Base-by-base conservation (phyloP, 2,888 invertebrate species). In the Diarsia rubi region DNA sequence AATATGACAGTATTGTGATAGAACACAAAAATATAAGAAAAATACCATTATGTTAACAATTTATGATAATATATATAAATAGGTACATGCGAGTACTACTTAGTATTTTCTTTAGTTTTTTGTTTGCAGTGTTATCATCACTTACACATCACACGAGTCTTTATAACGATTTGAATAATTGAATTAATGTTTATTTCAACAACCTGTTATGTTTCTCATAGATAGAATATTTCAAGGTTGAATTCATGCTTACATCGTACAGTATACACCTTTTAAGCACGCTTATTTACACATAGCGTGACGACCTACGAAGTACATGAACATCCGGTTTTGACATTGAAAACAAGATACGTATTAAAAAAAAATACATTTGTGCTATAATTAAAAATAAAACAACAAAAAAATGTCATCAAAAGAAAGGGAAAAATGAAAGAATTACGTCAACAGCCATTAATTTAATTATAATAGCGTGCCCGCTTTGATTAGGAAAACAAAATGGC, bases 391-490 rank as follows among this genome's bases (percentile, higher is more conserved):
- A 24, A 54, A 69, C 52, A 21, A 63, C n/a, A 21, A 63, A 66
- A 73, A 59, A 52, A n/a, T 21, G 19, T 3, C 44, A 57, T 44
- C 12, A 21, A 60, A 42, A 24, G 16, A 60, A 54, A 57, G 24
- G n/a, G 16, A 52, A 68, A 62, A 69, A 69, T 72, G 19, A 69
- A 79, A 66, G n/a, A 44, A 77, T 84, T 77, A 79, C 75, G 75
- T 74, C 76, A 78, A 62, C 80, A 59, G 8, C 60, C 73, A 82
- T 82, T 84, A 78, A 74, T 73, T 77, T 79, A 79, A 85, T 84
- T 82, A 86, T 57, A 45, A 74, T 84, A 69, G 79, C 85, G 82
- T 86, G 87, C 37, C 47, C 21, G 64, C 60, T 65, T 59, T 81
- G 82, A 81, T 82, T 84, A 73, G 52, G 21, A 68, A 76, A n/a